Percentiles rank a stretch among this genome's conserved stretches.
Evolutionary conservation across 2,797 vertebrate genomes (phyloP).

Genomic region (Tinamus major): DNA sequence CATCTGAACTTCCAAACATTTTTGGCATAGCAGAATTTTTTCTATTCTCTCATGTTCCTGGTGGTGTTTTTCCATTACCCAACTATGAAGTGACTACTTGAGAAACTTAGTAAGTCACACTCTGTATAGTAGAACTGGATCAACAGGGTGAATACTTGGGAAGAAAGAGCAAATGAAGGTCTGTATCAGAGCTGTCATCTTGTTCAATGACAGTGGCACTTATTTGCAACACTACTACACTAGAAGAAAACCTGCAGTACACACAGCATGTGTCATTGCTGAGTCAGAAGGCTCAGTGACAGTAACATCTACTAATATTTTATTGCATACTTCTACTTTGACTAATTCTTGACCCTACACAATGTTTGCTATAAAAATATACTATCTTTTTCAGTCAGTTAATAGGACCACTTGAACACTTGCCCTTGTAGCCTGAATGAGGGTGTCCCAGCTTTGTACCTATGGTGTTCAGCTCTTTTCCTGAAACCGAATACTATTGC

Average conservation of each 20-base stretch:
- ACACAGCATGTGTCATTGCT: background rate
- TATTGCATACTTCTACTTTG: background rate
- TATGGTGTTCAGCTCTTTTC: background rate
- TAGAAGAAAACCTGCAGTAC: background rate
- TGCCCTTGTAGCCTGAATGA: background rate
- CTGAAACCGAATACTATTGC: background rate
- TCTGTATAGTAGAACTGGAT: background rate
- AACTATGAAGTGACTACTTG: background rate
- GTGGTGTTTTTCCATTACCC: rapidly evolving
- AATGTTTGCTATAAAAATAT: background rate
- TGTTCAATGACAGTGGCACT: background rate
- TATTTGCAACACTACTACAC: background rate
- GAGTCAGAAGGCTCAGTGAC: background rate
- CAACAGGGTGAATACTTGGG: background rate
- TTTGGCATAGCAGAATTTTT: background rate
- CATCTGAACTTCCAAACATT: background rate
- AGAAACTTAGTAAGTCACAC: rapidly evolving
- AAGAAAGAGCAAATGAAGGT: background rate
- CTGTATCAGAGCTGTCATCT: background rate
- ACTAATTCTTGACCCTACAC: background rate
- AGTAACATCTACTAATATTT: background rate
- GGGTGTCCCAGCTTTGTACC: background rate
- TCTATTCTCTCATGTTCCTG: background rate
- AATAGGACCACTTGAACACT: background rate
- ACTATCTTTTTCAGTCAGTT: background rate